Conservation (phyloP, 2,797 vertebrate species). For the Oryzias sinensis region DNA sequence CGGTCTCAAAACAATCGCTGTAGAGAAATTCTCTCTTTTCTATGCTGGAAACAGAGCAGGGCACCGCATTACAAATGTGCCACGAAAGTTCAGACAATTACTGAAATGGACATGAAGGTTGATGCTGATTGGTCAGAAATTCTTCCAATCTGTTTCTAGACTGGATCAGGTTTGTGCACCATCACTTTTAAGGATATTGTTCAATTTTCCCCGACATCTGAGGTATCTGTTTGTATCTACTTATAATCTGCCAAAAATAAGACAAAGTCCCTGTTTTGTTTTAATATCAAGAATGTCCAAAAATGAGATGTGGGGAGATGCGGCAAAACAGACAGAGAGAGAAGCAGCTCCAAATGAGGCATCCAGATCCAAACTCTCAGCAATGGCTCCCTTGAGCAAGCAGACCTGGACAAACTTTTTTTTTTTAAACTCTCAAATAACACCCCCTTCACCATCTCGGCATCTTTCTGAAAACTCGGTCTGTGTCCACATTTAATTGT, state of each 20-base stretch:
- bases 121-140: too few relatives aligned
- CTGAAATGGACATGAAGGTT: too few relatives aligned
- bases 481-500: constrained; percentile 68
- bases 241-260: not conserved
- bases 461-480: constrained; percentile 62
- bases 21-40: too few relatives aligned
- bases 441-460: constrained; percentile 49
- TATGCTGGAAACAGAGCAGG: too few relatives aligned
- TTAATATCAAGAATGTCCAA: constrained; percentile 58
- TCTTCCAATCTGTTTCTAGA: too few relatives aligned
- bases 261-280: not conserved
- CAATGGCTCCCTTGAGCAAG: constrained; percentile 66
- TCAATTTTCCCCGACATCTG: not conserved
- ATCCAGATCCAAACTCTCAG: constrained; percentile 71
- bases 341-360: constrained; percentile 49
- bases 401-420: constrained; percentile 73
- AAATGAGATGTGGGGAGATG: constrained; percentile 63
- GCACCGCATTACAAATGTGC: too few relatives aligned
- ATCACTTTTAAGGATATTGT: too few relatives aligned
- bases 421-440: constrained; percentile 63
- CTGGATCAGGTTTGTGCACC: too few relatives aligned
- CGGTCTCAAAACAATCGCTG: too few relatives aligned
- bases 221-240: not conserved
- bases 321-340: constrained; percentile 67
- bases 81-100: too few relatives aligned